Conservation (phyloP, 1,140 invertebrate species). For the Diorhabda elongata region DNA sequence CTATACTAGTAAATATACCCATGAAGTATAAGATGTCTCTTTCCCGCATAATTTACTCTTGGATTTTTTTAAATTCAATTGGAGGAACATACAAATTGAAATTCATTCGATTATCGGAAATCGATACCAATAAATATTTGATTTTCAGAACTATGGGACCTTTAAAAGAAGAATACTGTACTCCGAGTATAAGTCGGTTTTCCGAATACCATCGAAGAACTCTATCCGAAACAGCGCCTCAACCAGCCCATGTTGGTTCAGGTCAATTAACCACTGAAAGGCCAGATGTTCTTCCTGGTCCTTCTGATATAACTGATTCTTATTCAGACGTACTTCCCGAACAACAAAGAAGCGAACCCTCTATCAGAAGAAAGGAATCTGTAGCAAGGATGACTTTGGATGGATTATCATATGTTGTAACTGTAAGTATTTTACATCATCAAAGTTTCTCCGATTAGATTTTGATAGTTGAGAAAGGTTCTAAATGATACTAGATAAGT, state of each 20-base stretch:
- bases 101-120: too few species aligned
- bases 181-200: conserved; percentile 22
- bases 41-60: too few species aligned
- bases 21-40: too few species aligned
- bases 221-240: conserved; percentile 28
- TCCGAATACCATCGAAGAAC: conserved; percentile 18
- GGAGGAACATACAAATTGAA: too few species aligned
- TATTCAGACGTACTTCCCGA: conserved; percentile 24
- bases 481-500: too few species aligned
- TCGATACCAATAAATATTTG: too few species aligned
- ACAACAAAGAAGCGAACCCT: conserved; percentile 28
- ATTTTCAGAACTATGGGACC: conserved; percentile 41
- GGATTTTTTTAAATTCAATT: too few species aligned
- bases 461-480: too few species aligned
- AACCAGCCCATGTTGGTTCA: conserved; percentile 11
- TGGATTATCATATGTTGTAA: conserved; percentile 60
- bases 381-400: conserved; percentile 57
- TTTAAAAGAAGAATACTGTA: conserved; percentile 43
- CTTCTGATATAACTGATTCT: conserved; percentile 28
- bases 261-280: conserved; percentile 35
- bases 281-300: conserved; percentile 42
- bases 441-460: too few species aligned
- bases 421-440: conserved; percentile 51
- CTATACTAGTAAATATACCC: too few species aligned
- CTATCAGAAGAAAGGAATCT: conserved; percentile 52